Percentiles rank a stretch among this genome's conserved stretches.
These are phyloP conservation scores for Amyelois transitella DNA, from an alignment of 1,140 invertebrate genomes.

Conservation along the genomic window DNA sequence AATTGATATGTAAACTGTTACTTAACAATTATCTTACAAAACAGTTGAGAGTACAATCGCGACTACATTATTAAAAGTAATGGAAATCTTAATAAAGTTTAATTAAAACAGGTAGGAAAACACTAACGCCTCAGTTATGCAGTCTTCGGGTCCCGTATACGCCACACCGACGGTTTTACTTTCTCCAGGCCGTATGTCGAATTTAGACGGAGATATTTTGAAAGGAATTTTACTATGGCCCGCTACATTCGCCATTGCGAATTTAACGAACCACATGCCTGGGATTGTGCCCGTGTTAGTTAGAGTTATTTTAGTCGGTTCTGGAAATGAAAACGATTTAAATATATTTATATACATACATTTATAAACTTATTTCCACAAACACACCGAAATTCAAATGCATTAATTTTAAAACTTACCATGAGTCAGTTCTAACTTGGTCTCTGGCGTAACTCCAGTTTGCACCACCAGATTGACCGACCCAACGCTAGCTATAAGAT, in stretches of 20 bases:
- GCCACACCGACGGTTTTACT: conserved; percentile 25
- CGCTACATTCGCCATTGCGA: conserved; percentile 16
- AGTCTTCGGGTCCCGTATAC: conserved; percentile 44
- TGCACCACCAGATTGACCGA: conserved; percentile 32
- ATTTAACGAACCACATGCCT: conserved; percentile 43
- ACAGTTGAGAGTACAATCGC: no score
- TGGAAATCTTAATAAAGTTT: no score
- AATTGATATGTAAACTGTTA: no score
- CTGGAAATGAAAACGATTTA: conserved; percentile 21
- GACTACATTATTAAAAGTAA: no score
- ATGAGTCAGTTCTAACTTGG: conserved; percentile 35
- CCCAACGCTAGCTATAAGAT: conserved; percentile 41
- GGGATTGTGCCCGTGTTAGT: conserved; percentile 39
- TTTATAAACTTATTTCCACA: no score
- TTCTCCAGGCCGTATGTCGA: conserved; percentile 37
- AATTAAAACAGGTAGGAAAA: not conserved
- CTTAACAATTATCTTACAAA: no score
- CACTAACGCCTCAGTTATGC: conserved; percentile 38
- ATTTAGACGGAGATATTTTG: conserved; percentile 32
- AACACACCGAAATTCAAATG: no score
- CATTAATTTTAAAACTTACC: no score
- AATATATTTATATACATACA: no score
- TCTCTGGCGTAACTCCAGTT: not conserved
- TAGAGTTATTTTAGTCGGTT: conserved; percentile 34
- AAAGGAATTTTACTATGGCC: conserved; percentile 36